A percentile compares a stretch with the other conserved stretches of the same genome.
Evolutionary conservation across 1,140 invertebrate genomes (phyloP).

Genomic region (Papilio polytes): DNA sequence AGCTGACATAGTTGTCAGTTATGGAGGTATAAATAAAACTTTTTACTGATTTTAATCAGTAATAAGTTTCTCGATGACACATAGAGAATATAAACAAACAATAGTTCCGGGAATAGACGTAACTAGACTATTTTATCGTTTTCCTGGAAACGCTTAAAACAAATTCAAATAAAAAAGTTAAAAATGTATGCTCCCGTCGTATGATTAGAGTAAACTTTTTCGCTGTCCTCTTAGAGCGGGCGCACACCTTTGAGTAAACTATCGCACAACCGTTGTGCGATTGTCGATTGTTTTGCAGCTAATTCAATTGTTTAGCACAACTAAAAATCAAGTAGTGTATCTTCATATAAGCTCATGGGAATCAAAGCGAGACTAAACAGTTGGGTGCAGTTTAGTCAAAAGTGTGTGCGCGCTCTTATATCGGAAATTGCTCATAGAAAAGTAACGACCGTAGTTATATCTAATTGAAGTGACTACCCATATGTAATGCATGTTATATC

Average conservation of each 20-base stretch:
- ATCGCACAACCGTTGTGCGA: too few relatives aligned
- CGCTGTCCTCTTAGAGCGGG: slow-evolving; percentile 43
- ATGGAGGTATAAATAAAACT: too few relatives aligned
- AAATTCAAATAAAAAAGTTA: slow-evolving; percentile 51
- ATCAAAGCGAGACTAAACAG: too few relatives aligned
- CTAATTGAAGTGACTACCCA: slow-evolving; percentile 65
- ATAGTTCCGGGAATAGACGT: background rate
- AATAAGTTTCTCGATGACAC: background rate
- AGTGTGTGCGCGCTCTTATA: too few relatives aligned
- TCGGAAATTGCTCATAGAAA: slow-evolving; percentile 63
- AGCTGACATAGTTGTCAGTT: too few relatives aligned
- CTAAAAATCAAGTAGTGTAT: too few relatives aligned
- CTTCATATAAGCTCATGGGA: too few relatives aligned
- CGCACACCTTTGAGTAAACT: too few relatives aligned
- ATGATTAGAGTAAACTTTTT: slow-evolving; percentile 47
- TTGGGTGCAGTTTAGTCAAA: too few relatives aligned
- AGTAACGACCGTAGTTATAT: slow-evolving; percentile 50
- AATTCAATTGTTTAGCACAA: too few relatives aligned
- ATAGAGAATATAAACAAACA: slow-evolving; percentile 1
- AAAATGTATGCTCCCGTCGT: background rate
- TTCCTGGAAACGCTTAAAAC: slow-evolving; percentile 42
- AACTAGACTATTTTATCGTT: slow-evolving; percentile 35
- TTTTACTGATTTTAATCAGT: background rate
- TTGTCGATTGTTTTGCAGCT: too few relatives aligned
- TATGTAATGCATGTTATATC: slow-evolving; percentile 61